phyloP scores from a whole-genome alignment of 2,888 invertebrate genomes.

The Spilarctia lutea region DNA sequence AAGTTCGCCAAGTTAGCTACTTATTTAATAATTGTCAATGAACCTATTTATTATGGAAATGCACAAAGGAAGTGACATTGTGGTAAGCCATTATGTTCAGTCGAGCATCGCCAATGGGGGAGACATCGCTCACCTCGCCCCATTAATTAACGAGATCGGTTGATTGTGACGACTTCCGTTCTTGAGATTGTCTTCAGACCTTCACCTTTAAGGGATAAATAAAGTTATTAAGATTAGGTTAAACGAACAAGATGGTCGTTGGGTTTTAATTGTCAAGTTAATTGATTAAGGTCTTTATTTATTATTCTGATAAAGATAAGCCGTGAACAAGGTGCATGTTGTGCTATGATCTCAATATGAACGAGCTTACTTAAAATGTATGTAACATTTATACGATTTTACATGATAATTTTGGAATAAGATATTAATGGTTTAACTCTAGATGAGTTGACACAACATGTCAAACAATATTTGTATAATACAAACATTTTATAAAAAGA shows the following conservation, averaged over 20 bases:
- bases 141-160: slow-evolving; percentile 28
- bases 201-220: background rate
- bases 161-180: slow-evolving; percentile 30
- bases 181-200: background rate
- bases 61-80: slow-evolving; percentile 33
- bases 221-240: background rate
- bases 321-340: too few relatives aligned
- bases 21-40: slow-evolving; percentile 13
- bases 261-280: background rate
- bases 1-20: too few relatives aligned
- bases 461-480: too few relatives aligned
- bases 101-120: slow-evolving; percentile 27
- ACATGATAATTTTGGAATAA: too few relatives aligned
- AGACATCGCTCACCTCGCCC: slow-evolving; percentile 14
- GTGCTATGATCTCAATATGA: too few relatives aligned
- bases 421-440: background rate
- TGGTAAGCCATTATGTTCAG: slow-evolving; percentile 22
- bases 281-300: background rate
- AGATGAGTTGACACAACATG: background rate
- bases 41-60: slow-evolving; percentile 26
- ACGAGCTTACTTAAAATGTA: too few relatives aligned
- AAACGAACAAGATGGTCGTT: background rate
- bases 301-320: too few relatives aligned
- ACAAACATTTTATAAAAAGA: too few relatives aligned
- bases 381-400: too few relatives aligned